These are phyloP conservation scores for Leptopilina syphax DNA, from an alignment of 2,888 invertebrate species.

Conservation along the genomic window DNA sequence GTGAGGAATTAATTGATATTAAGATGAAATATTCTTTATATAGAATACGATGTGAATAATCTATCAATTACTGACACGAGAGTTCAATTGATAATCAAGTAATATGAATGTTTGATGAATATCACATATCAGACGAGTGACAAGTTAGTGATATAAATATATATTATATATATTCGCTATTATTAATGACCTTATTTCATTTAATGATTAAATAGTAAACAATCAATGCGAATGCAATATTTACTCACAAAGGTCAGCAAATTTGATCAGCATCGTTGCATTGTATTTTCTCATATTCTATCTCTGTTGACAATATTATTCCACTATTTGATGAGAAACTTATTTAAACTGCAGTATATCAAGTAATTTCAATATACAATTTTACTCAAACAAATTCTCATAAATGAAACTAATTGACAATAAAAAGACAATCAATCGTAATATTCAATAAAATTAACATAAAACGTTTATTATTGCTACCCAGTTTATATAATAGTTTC, in stretches of 20 bases:
- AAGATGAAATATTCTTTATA: background rate
- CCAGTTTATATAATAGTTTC: background rate
- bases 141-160: background rate
- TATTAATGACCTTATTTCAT: conserved; percentile 16
- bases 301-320: conserved; percentile 17
- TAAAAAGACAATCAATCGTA: background rate
- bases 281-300: conserved; percentile 34
- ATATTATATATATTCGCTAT: background rate
- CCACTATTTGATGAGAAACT: background rate
- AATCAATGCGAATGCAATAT: conserved; percentile 27
- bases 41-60: background rate
- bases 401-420: background rate
- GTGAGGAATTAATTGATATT: too few relatives aligned
- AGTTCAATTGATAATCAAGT: background rate
- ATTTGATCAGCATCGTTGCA: conserved; percentile 34
- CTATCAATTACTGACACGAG: background rate
- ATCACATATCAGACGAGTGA: background rate
- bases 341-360: conserved; percentile 5
- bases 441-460: background rate
- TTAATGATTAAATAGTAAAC: conserved; percentile 24
- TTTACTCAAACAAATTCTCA: background rate
- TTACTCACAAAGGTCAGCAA: conserved; percentile 23
- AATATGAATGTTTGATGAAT: background rate
- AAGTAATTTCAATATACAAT: background rate
- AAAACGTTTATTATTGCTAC: background rate